Conservation (phyloP, 2,888 invertebrate genomes). For the Oscheius sp. region DNA sequence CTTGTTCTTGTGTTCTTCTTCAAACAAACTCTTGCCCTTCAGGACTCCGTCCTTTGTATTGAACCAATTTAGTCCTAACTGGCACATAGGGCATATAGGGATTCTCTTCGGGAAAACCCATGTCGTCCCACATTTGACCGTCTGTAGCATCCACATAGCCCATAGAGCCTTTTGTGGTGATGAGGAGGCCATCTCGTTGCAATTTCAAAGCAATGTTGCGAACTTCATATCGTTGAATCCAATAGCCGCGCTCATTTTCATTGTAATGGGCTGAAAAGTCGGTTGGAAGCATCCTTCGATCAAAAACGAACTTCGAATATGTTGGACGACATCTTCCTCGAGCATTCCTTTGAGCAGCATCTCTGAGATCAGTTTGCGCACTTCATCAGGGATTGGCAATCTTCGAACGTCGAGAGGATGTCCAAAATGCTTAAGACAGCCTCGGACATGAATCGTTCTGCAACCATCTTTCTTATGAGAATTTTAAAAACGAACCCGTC, state of each 20-base stretch:
- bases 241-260: conserved; percentile 38
- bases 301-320: conserved; percentile 29
- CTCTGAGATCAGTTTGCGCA: conserved; percentile 39
- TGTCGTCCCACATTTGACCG: conserved; percentile 26
- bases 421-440: conserved; percentile 51
- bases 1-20: too few species aligned
- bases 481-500: conserved; percentile 40
- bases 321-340: conserved; percentile 40
- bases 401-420: conserved; percentile 39
- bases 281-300: background rate
- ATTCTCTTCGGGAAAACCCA: conserved; percentile 12
- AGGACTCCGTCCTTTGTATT: too few species aligned
- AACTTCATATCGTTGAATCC: conserved; percentile 54
- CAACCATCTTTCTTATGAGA: background rate
- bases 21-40: too few species aligned
- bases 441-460: conserved; percentile 46
- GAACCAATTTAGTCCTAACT: background rate
- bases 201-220: conserved; percentile 41
- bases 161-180: conserved; percentile 5
- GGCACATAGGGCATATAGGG: background rate
- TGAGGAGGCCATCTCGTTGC: conserved; percentile 24
- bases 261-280: conserved; percentile 32
- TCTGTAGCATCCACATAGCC: conserved; percentile 13
- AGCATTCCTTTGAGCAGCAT: conserved; percentile 40
- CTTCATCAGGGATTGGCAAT: conserved; percentile 41